A percentile compares a stretch with the other conserved stretches of the same genome.
These are phyloP conservation scores for Perodicticus potto DNA, from an alignment of 2,797 vertebrate species.

Conservation along the genomic window DNA sequence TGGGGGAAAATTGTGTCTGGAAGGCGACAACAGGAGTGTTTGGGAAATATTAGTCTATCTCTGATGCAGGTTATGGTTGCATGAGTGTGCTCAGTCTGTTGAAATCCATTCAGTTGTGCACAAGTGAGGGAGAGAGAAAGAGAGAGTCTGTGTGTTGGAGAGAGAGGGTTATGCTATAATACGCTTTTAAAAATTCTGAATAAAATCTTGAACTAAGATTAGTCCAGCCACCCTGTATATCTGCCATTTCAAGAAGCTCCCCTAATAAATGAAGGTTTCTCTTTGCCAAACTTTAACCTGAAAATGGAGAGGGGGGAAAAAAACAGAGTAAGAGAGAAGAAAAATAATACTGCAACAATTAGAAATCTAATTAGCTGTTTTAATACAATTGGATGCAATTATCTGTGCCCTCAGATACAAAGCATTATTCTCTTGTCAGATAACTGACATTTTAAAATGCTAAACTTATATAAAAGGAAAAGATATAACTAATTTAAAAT, in stretches of 20 bases:
- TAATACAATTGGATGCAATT: constrained; percentile 70
- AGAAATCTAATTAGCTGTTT: constrained; percentile 75
- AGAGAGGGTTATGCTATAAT: background rate
- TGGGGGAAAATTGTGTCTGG: background rate
- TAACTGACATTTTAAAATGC: constrained; percentile 64
- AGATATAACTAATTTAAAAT: constrained; percentile 50
- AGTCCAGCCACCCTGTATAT: background rate
- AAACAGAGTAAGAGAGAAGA: constrained; percentile 7
- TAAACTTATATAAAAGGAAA: constrained; percentile 32
- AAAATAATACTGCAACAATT: constrained; percentile 50
- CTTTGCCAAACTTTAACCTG: background rate
- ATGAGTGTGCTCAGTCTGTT: background rate
- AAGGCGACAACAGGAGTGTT: background rate
- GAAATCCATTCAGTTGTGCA: background rate
- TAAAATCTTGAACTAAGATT: background rate
- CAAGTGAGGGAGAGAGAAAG: background rate
- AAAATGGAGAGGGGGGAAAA: background rate
- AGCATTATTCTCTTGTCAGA: constrained; percentile 64
- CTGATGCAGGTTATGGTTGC: background rate
- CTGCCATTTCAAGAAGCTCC: background rate
- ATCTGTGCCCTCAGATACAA: constrained; percentile 35
- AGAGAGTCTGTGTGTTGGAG: background rate
- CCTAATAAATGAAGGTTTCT: background rate
- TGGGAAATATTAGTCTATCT: background rate
- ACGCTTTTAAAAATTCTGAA: background rate